A percentile compares a stretch with the other conserved stretches of the same genome.
phyloP scores from a whole-genome alignment of 2,113 vertebrate species.

The Heloderma charlesbogerti region DNA sequence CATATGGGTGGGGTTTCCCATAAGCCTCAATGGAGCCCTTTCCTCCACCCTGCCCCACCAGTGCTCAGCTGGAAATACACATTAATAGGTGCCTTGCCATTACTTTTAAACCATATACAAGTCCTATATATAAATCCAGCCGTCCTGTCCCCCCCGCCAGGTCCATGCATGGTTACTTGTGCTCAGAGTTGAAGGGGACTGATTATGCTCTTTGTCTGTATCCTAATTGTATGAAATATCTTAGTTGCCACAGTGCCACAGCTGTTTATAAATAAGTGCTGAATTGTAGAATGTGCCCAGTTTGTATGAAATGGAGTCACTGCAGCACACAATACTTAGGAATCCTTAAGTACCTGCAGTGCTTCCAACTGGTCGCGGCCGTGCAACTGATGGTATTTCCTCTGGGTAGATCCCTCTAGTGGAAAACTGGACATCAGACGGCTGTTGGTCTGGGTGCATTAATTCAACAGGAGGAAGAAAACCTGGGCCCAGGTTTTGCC shows the following conservation, averaged over 20 bases:
- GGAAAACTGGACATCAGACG: constrained; percentile 84
- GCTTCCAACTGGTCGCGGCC: constrained; percentile 92
- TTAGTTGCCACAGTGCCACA: neutral
- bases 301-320: neutral
- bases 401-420: constrained; percentile 87
- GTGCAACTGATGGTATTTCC: constrained; percentile 87
- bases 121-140: neutral
- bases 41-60: neutral
- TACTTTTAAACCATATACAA: neutral
- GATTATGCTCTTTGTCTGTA: neutral
- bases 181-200: neutral
- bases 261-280: neutral
- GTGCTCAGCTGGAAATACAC: neutral
- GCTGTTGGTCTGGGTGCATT: constrained; percentile 79
- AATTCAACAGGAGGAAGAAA: constrained; percentile 85
- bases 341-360: constrained; percentile 85
- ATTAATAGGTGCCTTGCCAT: neutral
- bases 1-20: neutral
- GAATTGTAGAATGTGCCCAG: neutral
- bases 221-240: neutral
- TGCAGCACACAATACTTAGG: neutral
- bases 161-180: neutral
- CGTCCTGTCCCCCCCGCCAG: neutral
- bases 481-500: constrained; percentile 84
- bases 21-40: neutral